Evolutionary conservation across 2,888 invertebrate genomes (phyloP), one percentile per base, ranked within the genome.

Genomic region (Chirona hameri): DNA sequence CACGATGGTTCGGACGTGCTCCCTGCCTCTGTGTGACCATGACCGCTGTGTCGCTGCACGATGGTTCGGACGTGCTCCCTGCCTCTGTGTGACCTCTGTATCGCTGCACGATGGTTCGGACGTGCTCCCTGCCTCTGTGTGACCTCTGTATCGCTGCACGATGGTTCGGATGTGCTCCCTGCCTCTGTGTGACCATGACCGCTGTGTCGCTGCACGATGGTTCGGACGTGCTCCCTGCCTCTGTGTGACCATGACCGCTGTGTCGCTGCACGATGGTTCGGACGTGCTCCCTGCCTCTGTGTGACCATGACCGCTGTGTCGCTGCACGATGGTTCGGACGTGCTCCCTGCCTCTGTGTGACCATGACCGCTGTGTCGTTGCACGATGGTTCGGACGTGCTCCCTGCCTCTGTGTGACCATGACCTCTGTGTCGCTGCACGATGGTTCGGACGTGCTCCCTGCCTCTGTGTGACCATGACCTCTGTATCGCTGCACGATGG

Each of bases 221-320:
- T 39, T 39, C 39, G 57, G 80, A 81, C 83, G 82, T 81, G 52
- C 82, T 82, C 1, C 83, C n/a, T n/a, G n/a, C n/a, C n/a, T n/a
- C n/a, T n/a, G n/a, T n/a, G n/a, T n/a, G n/a, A n/a, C 39, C 57
- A 0, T 18, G 21, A 57, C 57, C 57, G 10, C 21, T 55, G 55
- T 18, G 21, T 24, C 39, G 39, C 39, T 7, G 7, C 39, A 39
- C 4, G 39, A 39, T 39, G 39, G 39, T 39, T 39, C 39, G 57
- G 80, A 81, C 83, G 82, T 81, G 52, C 82, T 82, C 1, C 83
- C n/a, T n/a, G n/a, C n/a, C n/a, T n/a, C n/a, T n/a, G n/a, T n/a
- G n/a, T n/a, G n/a, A n/a, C 39, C 57, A 0, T 18, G 21, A 57
- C 57, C 57, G 10, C 21, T 55, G 55, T 18, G 21, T 24, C 39